phyloP scores from a whole-genome alignment of 2,797 vertebrate species.

The Phataginus tricuspis region DNA sequence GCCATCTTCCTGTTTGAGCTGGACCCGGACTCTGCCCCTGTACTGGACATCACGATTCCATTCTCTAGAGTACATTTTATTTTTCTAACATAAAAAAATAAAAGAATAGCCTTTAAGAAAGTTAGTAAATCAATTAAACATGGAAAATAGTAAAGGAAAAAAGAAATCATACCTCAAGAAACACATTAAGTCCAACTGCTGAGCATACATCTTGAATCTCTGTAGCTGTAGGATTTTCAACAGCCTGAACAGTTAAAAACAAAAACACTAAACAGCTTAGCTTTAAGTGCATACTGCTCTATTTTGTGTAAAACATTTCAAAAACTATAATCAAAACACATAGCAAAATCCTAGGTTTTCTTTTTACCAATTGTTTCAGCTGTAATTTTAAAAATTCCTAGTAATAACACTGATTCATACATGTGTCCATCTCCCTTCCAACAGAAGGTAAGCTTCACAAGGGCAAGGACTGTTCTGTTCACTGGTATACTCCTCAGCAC shows the following conservation, averaged over 20 bases:
- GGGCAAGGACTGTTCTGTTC: not conserved
- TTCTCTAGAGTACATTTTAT: conserved; percentile 96
- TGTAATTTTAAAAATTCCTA: not conserved
- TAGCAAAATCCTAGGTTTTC: conserved; percentile 12
- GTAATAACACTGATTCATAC: not conserved
- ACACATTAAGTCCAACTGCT: conserved; percentile 93
- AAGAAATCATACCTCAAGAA: conserved; percentile 89
- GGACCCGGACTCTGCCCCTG: conserved; percentile 93
- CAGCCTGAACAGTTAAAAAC: conserved; percentile 87
- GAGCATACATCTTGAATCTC: conserved; percentile 96
- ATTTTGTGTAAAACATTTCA: not conserved
- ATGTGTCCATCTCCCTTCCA: not conserved
- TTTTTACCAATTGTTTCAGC: not conserved
- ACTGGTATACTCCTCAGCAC: not conserved
- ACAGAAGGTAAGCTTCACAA: not conserved
- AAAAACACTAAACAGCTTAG: conserved; percentile 41
- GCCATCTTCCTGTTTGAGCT: conserved; percentile 94
- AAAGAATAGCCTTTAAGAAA: conserved; percentile 41
- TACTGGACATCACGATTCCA: conserved; percentile 96
- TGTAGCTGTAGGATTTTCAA: conserved; percentile 96
- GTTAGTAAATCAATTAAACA: not conserved
- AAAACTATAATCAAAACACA: conserved; percentile 1
- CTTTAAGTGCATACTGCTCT: not conserved
- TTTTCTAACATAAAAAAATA: conserved; percentile 84
- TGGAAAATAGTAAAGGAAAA: not conserved